phyloP scores from a whole-genome alignment of 2,113 vertebrate genomes.

The Chrysemys picta region DNA sequence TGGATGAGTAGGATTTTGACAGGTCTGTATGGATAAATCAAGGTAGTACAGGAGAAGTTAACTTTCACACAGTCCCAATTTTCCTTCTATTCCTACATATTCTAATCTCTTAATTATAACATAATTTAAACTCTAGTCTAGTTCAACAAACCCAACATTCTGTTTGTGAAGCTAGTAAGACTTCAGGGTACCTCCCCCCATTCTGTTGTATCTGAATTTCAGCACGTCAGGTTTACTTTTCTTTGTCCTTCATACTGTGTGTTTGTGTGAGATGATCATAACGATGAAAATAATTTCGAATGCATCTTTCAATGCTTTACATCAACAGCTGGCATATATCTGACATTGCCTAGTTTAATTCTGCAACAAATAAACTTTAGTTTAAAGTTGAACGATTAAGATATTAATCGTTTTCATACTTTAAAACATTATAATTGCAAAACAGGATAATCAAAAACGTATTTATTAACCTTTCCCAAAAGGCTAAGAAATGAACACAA shows the following conservation, averaged over 20 bases:
- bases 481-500: background rate
- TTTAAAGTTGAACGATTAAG: background rate
- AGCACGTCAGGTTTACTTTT: background rate
- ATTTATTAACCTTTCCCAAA: background rate
- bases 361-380: background rate
- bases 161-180: background rate
- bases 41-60: background rate
- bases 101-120: background rate
- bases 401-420: background rate
- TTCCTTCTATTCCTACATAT: background rate
- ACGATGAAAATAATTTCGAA: background rate
- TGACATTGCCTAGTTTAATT: background rate
- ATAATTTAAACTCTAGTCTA: background rate
- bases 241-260: background rate
- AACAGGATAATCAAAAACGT: background rate
- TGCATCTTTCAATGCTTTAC: background rate
- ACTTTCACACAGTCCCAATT: background rate
- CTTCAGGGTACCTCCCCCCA: background rate
- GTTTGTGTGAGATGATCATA: background rate
- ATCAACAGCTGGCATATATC: background rate
- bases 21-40: background rate
- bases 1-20: background rate
- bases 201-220: background rate
- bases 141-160: background rate
- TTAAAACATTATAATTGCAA: background rate